Evolutionary conservation across 2,797 vertebrate species (phyloP).

Genomic region (Leuciscus waleckii): DNA sequence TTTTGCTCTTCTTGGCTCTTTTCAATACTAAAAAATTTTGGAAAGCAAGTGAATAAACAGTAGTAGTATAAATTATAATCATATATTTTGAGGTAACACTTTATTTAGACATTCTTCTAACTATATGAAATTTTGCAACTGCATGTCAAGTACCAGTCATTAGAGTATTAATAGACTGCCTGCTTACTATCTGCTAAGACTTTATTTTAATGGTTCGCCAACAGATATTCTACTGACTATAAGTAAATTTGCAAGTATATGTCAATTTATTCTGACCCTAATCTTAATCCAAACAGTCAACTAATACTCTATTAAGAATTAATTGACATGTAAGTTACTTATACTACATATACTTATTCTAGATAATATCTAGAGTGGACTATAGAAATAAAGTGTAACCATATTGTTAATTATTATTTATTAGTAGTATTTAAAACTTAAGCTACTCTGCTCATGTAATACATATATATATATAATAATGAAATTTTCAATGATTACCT

Average conservation of each 20-base stretch:
- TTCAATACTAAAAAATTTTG: conserved; percentile 86
- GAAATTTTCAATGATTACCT: conserved; percentile 60
- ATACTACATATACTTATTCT: not conserved
- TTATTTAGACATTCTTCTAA: not conserved
- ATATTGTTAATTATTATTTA: not conserved
- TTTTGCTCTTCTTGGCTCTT: conserved; percentile 94
- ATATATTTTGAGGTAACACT: not conserved
- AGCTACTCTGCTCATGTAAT: not conserved
- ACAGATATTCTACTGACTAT: not conserved
- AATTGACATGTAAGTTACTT: too few species aligned
- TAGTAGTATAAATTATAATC: not conserved
- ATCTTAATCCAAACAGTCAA: not conserved
- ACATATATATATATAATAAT: not conserved
- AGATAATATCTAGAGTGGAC: not conserved
- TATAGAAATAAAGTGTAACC: not conserved
- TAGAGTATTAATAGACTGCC: not conserved
- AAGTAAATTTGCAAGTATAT: not conserved
- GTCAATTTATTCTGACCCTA: not conserved
- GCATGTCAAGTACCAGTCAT: not conserved
- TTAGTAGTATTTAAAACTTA: not conserved
- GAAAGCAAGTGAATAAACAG: not conserved
- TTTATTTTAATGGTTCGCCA: not conserved
- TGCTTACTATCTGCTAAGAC: not conserved
- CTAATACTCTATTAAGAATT: not conserved
- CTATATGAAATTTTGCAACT: not conserved